Percentiles rank a stretch among this genome's conserved stretches.
Conservation (phyloP, 2,113 vertebrate genomes). For the Peromyscus polionotus region DNA sequence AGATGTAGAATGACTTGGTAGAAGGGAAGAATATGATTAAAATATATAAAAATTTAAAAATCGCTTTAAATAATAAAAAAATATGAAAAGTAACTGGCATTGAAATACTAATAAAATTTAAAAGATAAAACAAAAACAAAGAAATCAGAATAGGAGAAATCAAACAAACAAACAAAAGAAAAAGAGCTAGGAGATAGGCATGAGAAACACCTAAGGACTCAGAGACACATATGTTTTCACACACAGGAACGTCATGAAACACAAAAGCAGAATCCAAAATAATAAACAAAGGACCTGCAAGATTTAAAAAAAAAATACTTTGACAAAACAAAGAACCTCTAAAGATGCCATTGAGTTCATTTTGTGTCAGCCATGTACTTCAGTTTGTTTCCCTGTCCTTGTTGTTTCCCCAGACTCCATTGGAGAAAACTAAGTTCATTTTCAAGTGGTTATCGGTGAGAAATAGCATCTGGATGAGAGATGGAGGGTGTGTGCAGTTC, state of each 20-base stretch:
- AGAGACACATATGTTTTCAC: neutral
- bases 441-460: neutral
- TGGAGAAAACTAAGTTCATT: neutral
- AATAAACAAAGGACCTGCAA: neutral
- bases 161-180: neutral
- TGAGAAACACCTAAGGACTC: neutral
- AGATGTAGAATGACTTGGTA: neutral
- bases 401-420: neutral
- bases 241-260: neutral
- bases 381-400: neutral
- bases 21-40: neutral
- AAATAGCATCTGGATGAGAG: neutral
- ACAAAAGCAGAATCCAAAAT: neutral
- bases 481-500: neutral
- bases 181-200: neutral
- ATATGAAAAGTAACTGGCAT: neutral
- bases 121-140: neutral
- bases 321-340: neutral
- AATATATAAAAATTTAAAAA: neutral
- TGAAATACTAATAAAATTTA: neutral
- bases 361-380: neutral
- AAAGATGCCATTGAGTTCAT: neutral
- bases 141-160: neutral
- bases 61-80: neutral
- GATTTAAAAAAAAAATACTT: neutral